phyloP scores from a whole-genome alignment of 2,113 vertebrate genomes.

The Cathartes aura region DNA sequence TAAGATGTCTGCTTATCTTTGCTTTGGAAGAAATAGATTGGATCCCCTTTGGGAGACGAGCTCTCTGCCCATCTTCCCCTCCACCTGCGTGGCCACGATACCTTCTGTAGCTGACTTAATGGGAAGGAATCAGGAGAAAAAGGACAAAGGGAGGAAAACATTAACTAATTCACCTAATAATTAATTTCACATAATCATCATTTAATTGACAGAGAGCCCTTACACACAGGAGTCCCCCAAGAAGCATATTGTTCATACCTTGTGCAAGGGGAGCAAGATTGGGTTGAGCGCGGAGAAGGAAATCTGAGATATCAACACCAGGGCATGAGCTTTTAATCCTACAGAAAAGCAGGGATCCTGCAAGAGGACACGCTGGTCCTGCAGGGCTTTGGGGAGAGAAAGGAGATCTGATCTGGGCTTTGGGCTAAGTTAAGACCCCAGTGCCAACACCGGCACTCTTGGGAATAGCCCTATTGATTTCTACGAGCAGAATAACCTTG shows the following conservation, averaged over 20 bases:
- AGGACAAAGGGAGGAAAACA: not conserved
- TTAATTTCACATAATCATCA: not conserved
- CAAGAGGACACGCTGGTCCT: not conserved
- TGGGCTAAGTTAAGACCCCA: not conserved
- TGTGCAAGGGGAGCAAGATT: not conserved
- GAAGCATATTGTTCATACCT: not conserved
- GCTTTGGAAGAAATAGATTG: not conserved
- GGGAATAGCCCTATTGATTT: not conserved
- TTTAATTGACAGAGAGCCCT: not conserved
- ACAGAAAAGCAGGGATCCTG: not conserved
- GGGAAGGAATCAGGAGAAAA: not conserved
- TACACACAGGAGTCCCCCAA: not conserved
- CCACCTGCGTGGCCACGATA: accelerated
- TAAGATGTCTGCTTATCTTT: not conserved
- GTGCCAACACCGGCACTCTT: not conserved
- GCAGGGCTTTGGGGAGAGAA: not conserved
- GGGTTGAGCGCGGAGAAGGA: not conserved
- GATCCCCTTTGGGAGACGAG: not conserved
- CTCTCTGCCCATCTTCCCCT: not conserved
- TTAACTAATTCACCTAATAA: not conserved
- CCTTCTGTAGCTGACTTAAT: not conserved
- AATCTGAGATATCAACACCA: not conserved
- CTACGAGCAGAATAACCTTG: not conserved
- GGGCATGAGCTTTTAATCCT: not conserved
- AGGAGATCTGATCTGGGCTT: not conserved